Evolutionary conservation across 2,797 vertebrate genomes (phyloP).

Genomic region (Pseudochirops cupreus): DNA sequence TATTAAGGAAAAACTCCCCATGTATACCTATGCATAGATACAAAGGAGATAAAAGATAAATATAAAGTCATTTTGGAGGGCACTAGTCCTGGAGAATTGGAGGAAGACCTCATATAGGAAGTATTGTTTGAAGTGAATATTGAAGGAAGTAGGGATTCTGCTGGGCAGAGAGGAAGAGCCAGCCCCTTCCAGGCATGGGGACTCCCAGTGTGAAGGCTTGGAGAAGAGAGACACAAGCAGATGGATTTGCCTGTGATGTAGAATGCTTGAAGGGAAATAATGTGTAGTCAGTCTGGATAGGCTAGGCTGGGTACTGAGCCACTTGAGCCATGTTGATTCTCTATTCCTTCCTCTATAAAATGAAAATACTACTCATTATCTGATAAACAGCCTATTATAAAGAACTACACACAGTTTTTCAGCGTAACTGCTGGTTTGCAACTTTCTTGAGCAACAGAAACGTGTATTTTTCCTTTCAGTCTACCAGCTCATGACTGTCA

Average conservation of each 20-base stretch:
- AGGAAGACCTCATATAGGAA: neutral
- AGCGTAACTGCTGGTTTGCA: neutral
- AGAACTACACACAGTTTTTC: neutral
- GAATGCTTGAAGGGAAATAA: neutral
- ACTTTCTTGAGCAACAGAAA: constrained; percentile 29
- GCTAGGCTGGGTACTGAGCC: too few species aligned
- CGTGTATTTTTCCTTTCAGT: constrained; percentile 11
- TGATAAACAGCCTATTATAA: constrained; percentile 8
- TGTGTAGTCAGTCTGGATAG: neutral
- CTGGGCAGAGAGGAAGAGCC: neutral
- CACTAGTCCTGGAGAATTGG: neutral
- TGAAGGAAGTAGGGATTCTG: neutral
- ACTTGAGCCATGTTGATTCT: neutral
- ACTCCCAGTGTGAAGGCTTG: neutral
- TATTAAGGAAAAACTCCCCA: neutral
- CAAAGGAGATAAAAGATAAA: neutral
- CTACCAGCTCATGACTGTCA: neutral
- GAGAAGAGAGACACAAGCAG: neutral
- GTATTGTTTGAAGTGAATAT: neutral
- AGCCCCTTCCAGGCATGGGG: neutral
- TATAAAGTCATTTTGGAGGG: neutral
- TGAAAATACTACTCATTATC: constrained; percentile 4
- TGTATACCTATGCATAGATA: neutral
- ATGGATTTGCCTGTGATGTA: neutral
- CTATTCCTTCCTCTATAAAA: constrained; percentile 31